Percentiles rank a stretch among this genome's conserved stretches.
Evolutionary conservation across 2,888 invertebrate genomes (phyloP).

Genomic region (Seira ritae): DNA sequence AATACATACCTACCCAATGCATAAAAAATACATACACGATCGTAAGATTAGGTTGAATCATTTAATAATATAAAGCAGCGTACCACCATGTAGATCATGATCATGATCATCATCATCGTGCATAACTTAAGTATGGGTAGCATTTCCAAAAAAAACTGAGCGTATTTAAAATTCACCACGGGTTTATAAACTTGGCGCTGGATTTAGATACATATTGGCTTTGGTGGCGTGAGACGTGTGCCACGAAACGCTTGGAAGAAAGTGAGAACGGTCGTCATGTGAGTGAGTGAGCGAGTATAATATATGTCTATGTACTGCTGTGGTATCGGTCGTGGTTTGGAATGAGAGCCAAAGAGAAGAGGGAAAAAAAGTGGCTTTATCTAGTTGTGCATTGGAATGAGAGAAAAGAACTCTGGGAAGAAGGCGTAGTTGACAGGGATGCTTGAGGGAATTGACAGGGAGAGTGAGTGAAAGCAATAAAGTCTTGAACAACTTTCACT

Average conservation of each 20-base stretch:
- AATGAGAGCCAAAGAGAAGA: neutral
- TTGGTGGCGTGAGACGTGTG: neutral
- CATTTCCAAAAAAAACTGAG: neutral
- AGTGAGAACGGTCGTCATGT: neutral
- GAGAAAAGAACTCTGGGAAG: neutral
- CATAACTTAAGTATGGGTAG: neutral
- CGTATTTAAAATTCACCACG: slow-evolving; percentile 1
- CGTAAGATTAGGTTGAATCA: too few relatives aligned
- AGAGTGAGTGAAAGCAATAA: slow-evolving; percentile 43
- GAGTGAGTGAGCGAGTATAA: too few relatives aligned
- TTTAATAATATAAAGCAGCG: too few relatives aligned
- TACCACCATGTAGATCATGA: too few relatives aligned
- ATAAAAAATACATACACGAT: too few relatives aligned
- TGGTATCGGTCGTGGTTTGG: neutral
- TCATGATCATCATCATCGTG: too few relatives aligned
- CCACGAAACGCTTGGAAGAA: neutral
- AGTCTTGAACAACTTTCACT: slow-evolving; percentile 40
- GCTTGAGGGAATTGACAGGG: slow-evolving; percentile 39
- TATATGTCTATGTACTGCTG: neutral
- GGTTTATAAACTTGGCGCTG: neutral
- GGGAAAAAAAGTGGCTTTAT: slow-evolving; percentile 3
- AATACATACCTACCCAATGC: too few relatives aligned
- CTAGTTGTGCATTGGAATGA: neutral
- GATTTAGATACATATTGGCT: neutral
- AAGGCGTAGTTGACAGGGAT: slow-evolving; percentile 18